These are phyloP conservation scores for Papilio polyxenes DNA, from an alignment of 1,140 invertebrate genomes.

Conservation along the genomic window DNA sequence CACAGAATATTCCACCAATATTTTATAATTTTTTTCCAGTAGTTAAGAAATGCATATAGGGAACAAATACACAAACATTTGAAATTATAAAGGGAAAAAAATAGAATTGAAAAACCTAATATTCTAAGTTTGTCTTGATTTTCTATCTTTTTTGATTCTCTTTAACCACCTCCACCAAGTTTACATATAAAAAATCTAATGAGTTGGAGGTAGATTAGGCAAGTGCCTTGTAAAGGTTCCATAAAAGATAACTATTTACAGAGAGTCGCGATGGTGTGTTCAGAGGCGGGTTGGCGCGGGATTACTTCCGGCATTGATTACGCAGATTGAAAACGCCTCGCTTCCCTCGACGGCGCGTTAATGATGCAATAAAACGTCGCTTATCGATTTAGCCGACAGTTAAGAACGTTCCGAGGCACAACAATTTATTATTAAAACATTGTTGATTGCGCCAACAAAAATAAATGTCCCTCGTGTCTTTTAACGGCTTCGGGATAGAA, in stretches of 20 bases:
- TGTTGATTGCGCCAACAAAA: conserved; percentile 50
- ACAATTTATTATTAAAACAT: conserved; percentile 73
- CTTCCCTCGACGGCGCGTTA: conserved; percentile 69
- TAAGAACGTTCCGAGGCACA: conserved; percentile 69
- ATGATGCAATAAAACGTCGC: conserved; percentile 77
- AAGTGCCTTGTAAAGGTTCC: not conserved
- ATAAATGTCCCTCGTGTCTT: conserved; percentile 12
- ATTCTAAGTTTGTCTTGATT: too few species aligned
- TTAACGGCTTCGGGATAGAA: conserved; percentile 12
- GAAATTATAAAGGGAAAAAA: too few species aligned
- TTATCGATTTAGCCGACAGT: conserved; percentile 74
- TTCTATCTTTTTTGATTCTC: too few species aligned
- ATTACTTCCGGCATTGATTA: conserved; percentile 74
- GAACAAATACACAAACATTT: too few species aligned
- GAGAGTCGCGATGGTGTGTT: conserved; percentile 35
- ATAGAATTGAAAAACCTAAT: too few species aligned
- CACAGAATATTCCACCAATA: too few species aligned
- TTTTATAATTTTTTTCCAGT: too few species aligned
- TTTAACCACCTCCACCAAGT: too few species aligned
- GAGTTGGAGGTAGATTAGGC: too few species aligned
- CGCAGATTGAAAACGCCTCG: conserved; percentile 73
- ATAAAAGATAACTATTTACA: not conserved
- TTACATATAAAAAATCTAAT: too few species aligned
- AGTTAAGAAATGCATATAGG: too few species aligned
- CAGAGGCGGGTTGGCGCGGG: conserved; percentile 56